Evolutionary conservation across 2,888 invertebrate species (phyloP).

Genomic region (Dolichomitus sp.): DNA sequence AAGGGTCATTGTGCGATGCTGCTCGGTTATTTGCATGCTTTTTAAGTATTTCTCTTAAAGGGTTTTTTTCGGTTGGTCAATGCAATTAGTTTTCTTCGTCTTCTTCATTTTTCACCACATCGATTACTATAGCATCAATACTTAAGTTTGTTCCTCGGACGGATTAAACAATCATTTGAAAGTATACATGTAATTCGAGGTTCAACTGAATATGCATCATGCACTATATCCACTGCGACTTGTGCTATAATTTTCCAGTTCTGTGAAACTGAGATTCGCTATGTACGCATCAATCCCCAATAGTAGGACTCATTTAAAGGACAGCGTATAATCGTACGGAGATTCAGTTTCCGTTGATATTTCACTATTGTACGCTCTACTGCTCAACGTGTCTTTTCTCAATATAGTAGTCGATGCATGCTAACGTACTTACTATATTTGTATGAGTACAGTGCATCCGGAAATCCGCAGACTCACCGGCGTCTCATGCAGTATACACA

Average conservation of each 20-base stretch:
- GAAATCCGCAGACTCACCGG: slow-evolving; percentile 12
- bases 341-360: slow-evolving; percentile 26
- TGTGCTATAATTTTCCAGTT: not conserved
- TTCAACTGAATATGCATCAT: not conserved
- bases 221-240: not conserved
- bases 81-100: not conserved
- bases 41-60: slow-evolving; percentile 18
- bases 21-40: slow-evolving; percentile 7
- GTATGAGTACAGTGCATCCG: slow-evolving; percentile 12
- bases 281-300: slow-evolving; percentile 14
- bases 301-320: slow-evolving; percentile 21
- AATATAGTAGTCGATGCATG: not conserved
- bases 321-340: slow-evolving; percentile 35
- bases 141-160: not conserved
- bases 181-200: not conserved
- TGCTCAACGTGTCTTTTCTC: slow-evolving; percentile 31
- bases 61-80: not conserved
- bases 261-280: not conserved
- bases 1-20: slow-evolving; percentile 34
- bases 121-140: not conserved
- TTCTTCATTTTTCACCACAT: not conserved
- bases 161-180: not conserved
- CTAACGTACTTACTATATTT: not conserved
- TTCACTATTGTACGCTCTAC: slow-evolving; percentile 25
- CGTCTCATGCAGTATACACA: slow-evolving; percentile 10